These are phyloP conservation scores for Sarcophaga bullata DNA, from an alignment of 1,140 invertebrate species.

Conservation along the genomic window DNA sequence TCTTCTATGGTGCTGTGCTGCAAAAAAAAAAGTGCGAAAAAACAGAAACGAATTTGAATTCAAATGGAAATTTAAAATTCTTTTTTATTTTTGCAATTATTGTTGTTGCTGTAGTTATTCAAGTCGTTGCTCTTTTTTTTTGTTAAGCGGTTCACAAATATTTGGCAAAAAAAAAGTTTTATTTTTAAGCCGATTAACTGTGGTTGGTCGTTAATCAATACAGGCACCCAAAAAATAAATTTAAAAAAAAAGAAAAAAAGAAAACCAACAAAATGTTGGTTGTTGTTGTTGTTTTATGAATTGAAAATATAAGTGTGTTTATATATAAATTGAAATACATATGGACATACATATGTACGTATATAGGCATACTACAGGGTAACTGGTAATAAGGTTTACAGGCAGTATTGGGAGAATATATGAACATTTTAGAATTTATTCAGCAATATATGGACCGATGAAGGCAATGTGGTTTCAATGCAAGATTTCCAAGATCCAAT, in stretches of 20 bases:
- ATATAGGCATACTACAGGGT: not conserved
- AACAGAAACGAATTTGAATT: not conserved
- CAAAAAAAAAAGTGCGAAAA: not conserved
- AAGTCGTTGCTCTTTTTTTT: not conserved
- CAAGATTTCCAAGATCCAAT: too few relatives aligned
- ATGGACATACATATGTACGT: not conserved
- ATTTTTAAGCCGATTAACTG: conserved; percentile 60
- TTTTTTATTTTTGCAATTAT: not conserved
- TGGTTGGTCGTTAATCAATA: conserved; percentile 61
- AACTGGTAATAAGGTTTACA: not conserved
- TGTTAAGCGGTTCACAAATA: conserved; percentile 23
- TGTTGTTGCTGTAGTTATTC: not conserved
- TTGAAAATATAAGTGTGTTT: not conserved
- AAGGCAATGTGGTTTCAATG: too few relatives aligned
- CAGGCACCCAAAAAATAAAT: conserved; percentile 43
- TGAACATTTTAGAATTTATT: too few relatives aligned
- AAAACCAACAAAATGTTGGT: too few relatives aligned
- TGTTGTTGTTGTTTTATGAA: too few relatives aligned
- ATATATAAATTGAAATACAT: not conserved
- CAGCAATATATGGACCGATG: too few relatives aligned
- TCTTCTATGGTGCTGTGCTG: not conserved
- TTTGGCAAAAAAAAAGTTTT: conserved; percentile 41
- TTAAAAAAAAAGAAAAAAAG: too few relatives aligned
- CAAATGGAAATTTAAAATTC: not conserved
- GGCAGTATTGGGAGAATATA: too few relatives aligned